A percentile compares a stretch with the other conserved stretches of the same genome.
Conservation (phyloP, 2,113 vertebrate genomes). For the Emydocephalus ijimae region DNA sequence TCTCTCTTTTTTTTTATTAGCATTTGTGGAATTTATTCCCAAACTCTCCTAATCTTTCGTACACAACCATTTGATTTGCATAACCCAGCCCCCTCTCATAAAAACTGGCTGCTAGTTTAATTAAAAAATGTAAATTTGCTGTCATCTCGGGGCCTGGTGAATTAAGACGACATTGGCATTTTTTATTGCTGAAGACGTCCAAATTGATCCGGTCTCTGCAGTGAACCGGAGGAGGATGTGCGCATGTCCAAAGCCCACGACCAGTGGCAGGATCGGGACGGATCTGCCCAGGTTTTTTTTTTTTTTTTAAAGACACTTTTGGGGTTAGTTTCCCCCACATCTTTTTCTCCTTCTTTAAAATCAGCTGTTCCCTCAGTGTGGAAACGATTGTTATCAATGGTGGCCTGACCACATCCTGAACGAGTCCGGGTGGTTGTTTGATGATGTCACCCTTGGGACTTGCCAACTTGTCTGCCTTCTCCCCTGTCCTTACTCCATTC, state of each 20-base stretch:
- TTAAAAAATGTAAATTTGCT: slow-evolving; percentile 99
- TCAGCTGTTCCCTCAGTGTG: slow-evolving; percentile 22
- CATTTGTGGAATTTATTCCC: slow-evolving; percentile 99
- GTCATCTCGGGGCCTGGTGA: slow-evolving; percentile 98
- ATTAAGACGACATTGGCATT: slow-evolving; percentile 99
- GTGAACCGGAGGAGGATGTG: slow-evolving; percentile 52
- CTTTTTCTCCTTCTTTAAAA: background rate
- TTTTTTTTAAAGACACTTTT: background rate
- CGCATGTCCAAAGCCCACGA: background rate
- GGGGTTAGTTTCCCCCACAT: too few species aligned
- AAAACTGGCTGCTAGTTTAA: slow-evolving; percentile 99
- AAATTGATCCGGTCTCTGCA: slow-evolving; percentile 87
- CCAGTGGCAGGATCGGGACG: slow-evolving; percentile 37
- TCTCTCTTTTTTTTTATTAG: slow-evolving; percentile 79
- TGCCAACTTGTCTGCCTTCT: slow-evolving; percentile 34
- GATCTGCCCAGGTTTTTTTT: background rate
- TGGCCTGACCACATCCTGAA: slow-evolving; percentile 43
- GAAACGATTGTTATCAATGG: slow-evolving; percentile 29
- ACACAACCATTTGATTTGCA: slow-evolving; percentile 99
- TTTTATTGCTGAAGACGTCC: slow-evolving; percentile 99
- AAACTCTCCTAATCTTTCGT: slow-evolving; percentile 99
- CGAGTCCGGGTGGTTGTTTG: background rate
- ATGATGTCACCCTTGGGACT: slow-evolving; percentile 34
- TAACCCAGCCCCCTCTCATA: slow-evolving; percentile 99
- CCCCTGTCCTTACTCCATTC: background rate